Evolutionary conservation across 2,797 vertebrate genomes (phyloP), one percentile per base, ranked within the genome.

Genomic region (Argentina silus): DNA sequence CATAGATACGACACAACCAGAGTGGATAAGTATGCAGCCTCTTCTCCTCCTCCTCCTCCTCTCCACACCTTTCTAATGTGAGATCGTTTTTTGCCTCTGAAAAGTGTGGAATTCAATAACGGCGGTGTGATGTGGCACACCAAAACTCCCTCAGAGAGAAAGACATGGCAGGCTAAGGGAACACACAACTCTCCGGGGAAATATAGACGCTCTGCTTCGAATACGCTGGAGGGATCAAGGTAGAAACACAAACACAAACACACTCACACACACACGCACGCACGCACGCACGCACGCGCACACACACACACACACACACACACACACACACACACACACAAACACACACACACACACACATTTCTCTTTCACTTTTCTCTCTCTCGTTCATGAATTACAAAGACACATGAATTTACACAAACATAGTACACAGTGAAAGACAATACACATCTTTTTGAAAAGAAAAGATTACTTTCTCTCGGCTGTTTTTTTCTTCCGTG

Each of bases 151-250:
- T 50, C 17, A 50, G 63, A 66, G 63, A 50, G 59, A 73, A 44
- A 48, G 44, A 69, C n/a, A 60, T 12, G 57, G n/a, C 23, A 62
- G 60, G 60, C 60, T 36, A 36, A 62, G 64, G 23, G 61, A 43
- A 66, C 17, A 47, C 45, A 17, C 64, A 12, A n/a, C 66, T 75
- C 80, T 74, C 81, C 48, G 55, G 81, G 81, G 81, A 82, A 82
- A 82, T 82, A 79, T 79, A 44, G 23, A 67, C 36, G 71, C 64
- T 71, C 72, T 74, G 77, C 74, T 79, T 70, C 74, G 73, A 77
- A 77, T 74, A 69, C 43, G 67, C 74, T 51, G 55, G 12, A 56
- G 36, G 51, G 59, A 61, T 74, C 57, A 57, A 45, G 71, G 55
- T 19, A 63, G 56, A 50, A 7, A 51, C 6, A 17, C 12, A 23